Evolutionary conservation across 2,888 invertebrate species (phyloP), one percentile per base, ranked within the genome.

Genomic region (Belgica antarctica): DNA sequence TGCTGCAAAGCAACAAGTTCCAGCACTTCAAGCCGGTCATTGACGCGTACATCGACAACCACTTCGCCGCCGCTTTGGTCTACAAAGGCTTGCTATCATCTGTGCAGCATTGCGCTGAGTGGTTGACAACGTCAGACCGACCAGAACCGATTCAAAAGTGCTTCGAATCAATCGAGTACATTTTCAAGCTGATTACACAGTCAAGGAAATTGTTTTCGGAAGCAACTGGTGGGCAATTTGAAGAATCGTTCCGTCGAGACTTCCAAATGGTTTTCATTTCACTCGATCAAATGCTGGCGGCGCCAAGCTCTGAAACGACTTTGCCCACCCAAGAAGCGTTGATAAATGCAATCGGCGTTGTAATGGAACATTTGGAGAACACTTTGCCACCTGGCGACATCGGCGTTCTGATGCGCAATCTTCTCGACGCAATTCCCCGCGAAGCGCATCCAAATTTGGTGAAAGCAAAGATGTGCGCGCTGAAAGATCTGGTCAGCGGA

Each of bases 21-120:
- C 93, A 95, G 77, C 94, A 96, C 77, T 96, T 96, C 79, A 89
- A 92, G 74, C 94, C 95, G 0, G 94, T 96, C 0, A 87, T 96
- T 79, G 94, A 96, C 76, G 92, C 92, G 1, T 97, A 97, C 77
- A 94, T 96, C 68, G 90, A 90, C 74, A 91, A 92, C 73, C 95
- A 95, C 78, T 96, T 97, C 81, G 94, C 96, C 0, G 95, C 95
- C 1, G 94, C 96, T 0, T 83, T 96, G 12, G 96, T 96, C 17
- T 95, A 96, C 81, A 94, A 94, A 12, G 94, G 94, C 0, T 82
- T 96, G 0, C 83, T 95, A 61, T 90, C 89, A 10, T 94, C 94
- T 73, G 92, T 96, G 1, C 90, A 92, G 75, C 93, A 94, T 77
- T 90, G 92, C 80, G 92, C 94, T 0, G 92, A 93, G 73, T 89